phyloP scores from a whole-genome alignment of 1,140 invertebrate species.

The Aphelinus atriplicis region DNA sequence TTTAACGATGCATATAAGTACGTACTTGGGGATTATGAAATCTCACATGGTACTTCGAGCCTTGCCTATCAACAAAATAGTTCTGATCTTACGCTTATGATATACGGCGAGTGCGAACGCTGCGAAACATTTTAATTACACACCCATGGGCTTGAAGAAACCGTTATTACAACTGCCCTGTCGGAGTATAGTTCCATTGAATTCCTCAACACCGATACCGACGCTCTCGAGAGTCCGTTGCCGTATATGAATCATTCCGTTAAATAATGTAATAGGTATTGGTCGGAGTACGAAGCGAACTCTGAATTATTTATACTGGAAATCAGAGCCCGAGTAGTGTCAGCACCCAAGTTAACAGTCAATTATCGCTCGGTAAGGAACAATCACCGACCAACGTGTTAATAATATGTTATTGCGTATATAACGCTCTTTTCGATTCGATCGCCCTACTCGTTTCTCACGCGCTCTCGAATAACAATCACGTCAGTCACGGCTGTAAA shows the following conservation, averaged over 20 bases:
- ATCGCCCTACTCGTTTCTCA: too few relatives aligned
- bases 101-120: too few relatives aligned
- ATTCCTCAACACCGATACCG: neutral
- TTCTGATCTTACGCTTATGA: too few relatives aligned
- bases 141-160: too few relatives aligned
- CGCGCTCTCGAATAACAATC: too few relatives aligned
- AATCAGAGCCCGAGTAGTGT: neutral
- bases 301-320: conserved; percentile 24
- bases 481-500: too few relatives aligned
- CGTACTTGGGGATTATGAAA: too few relatives aligned
- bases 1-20: too few relatives aligned
- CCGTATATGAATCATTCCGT: conserved; percentile 14
- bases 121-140: too few relatives aligned
- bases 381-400: neutral
- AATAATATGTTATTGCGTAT: conserved; percentile 7
- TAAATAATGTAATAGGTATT: conserved; percentile 22
- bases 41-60: too few relatives aligned
- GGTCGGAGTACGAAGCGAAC: neutral
- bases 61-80: too few relatives aligned
- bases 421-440: neutral
- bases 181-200: neutral
- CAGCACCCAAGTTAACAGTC: conserved; percentile 17
- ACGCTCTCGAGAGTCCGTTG: neutral
- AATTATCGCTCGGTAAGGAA: conserved; percentile 12
- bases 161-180: too few relatives aligned